A percentile compares a stretch with the other conserved stretches of the same genome.
Evolutionary conservation across 2,888 invertebrate genomes (phyloP).

Genomic region (Drosophila trichaetosa): DNA sequence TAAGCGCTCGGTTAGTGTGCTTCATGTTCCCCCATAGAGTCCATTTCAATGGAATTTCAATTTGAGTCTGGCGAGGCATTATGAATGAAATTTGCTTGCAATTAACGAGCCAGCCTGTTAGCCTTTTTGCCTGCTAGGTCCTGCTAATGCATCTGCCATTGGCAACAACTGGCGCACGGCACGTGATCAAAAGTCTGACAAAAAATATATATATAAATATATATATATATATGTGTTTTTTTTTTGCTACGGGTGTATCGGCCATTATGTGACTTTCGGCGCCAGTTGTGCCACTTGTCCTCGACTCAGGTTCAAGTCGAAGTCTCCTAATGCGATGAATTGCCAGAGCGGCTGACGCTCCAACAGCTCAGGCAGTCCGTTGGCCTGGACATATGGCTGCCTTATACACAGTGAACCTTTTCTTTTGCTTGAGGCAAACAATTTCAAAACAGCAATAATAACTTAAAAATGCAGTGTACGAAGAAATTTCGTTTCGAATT

Average conservation of each 20-base stretch:
- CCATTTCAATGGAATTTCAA: slow-evolving; percentile 68
- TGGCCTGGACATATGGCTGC: slow-evolving; percentile 30
- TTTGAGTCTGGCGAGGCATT: slow-evolving; percentile 38
- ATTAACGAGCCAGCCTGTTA: slow-evolving; percentile 49
- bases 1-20: slow-evolving; percentile 41
- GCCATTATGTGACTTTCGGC: slow-evolving; percentile 53
- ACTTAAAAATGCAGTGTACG: background rate
- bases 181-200: slow-evolving; percentile 73
- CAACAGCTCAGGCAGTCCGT: slow-evolving; percentile 13
- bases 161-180: slow-evolving; percentile 77
- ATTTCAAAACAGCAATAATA: background rate
- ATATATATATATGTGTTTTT: background rate
- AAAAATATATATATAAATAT: slow-evolving; percentile 1
- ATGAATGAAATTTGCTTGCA: slow-evolving; percentile 73
- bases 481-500: background rate
- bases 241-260: slow-evolving; percentile 8
- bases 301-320: slow-evolving; percentile 40
- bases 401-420: slow-evolving; percentile 1
- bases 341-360: slow-evolving; percentile 33
- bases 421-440: background rate
- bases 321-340: slow-evolving; percentile 49
- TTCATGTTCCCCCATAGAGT: slow-evolving; percentile 21
- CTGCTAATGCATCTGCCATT: slow-evolving; percentile 46
- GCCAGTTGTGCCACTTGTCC: slow-evolving; percentile 41
- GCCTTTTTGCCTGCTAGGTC: background rate